Evolutionary conservation across 2,888 invertebrate species (phyloP), one percentile per base, ranked within the genome.

Genomic region (Hirtodrosophila trivittata): DNA sequence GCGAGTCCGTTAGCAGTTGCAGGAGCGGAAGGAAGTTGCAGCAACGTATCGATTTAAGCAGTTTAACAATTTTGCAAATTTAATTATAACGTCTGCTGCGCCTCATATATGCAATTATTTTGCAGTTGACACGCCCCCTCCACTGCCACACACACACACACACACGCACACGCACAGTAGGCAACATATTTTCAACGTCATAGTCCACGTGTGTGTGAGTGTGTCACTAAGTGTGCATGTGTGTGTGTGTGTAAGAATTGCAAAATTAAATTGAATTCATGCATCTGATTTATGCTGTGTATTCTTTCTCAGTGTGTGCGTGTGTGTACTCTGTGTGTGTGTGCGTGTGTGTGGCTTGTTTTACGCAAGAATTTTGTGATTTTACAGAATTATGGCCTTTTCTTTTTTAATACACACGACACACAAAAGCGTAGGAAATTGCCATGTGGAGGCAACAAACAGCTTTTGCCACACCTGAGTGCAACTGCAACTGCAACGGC

Each of bases 251-350:
- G n/a, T 21, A 21, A 21, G 18, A 21, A 21, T 21, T 21, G 18
- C 18, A 21, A 35, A 46, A 39, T 66, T 32, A 65, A 52, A 69
- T 70, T 75, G 45, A 66, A 82, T 78, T 67, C 60, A 55, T 82
- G 64, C 60, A 51, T 50, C 45, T 74, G 70, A 77, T 84, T 84
- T 77, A 84, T 74, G 58, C 30, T 42, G 35, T 43, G 42, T 21
- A 46, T 26, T 49, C 8, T 41, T 10, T 39, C 12, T 13, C 8
- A 7, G 16, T 21, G 32, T n/a, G 9, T 13, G 35, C 1, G 13
- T 14, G 33, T 38, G 13, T 26, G 18, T 42, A n/a, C 5, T 21
- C 18, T 43, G 42, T 28, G 38, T 67, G 18, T 30, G 41, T 35
- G 30, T 43, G 33, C n/a, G 16, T 6, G 21, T 16, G 10, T 12